These are phyloP conservation scores for Chymomyza costata DNA, from an alignment of 1,140 invertebrate species.

Conservation along the genomic window DNA sequence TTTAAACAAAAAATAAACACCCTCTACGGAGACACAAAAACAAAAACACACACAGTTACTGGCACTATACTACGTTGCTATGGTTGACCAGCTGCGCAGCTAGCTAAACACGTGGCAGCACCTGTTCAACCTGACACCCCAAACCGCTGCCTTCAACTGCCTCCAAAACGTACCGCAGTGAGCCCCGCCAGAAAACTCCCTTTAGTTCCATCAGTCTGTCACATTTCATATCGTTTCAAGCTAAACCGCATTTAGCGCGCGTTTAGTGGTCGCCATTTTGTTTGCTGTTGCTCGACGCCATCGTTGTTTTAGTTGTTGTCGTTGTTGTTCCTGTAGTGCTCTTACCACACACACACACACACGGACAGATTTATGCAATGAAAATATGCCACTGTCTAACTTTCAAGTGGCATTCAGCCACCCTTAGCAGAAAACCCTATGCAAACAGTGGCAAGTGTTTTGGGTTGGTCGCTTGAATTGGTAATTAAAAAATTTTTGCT, in stretches of 20 bases:
- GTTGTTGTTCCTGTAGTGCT: too few species aligned
- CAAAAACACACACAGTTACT: not conserved
- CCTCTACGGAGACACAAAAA: too few species aligned
- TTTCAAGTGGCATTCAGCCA: conserved; percentile 50
- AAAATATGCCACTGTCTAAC: conserved; percentile 58
- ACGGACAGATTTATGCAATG: conserved; percentile 65
- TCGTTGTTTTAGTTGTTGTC: conserved; percentile 18
- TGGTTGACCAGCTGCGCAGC: conserved; percentile 52
- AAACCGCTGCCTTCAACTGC: conserved; percentile 8
- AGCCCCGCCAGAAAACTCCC: not conserved
- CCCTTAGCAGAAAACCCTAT: not conserved
- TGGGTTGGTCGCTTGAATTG: conserved; percentile 2
- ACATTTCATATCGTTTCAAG: conserved; percentile 66
- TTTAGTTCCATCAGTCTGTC: conserved; percentile 8
- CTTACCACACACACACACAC: too few species aligned
- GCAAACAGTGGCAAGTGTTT: conserved; percentile 9
- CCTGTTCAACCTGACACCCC: conserved; percentile 49
- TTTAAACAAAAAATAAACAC: too few species aligned
- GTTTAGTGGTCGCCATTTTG: conserved; percentile 65
- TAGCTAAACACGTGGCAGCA: conserved; percentile 56
- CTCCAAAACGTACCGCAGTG: too few species aligned
- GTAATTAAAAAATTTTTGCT: conserved; percentile 23
- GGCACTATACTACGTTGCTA: not conserved
- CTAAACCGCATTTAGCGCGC: conserved; percentile 70
- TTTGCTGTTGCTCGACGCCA: conserved; percentile 29